Base-by-base conservation (phyloP, 2,113 vertebrate species). In the Phainopepla nitens region DNA sequence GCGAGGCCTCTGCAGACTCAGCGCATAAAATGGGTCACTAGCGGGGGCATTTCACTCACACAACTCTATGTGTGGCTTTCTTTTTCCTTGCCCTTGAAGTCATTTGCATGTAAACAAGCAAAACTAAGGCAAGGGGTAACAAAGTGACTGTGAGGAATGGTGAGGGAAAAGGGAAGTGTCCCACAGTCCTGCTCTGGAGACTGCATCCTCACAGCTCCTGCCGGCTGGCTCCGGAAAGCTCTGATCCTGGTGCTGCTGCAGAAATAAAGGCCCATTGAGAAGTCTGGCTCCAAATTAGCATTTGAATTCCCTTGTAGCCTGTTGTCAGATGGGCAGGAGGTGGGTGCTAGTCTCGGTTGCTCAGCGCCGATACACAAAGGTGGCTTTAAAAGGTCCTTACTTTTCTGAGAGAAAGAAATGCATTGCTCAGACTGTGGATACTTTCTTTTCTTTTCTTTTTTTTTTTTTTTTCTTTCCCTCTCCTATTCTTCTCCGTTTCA, bases 261-360 rank as follows among this genome's bases (percentile, higher is more conserved):
- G 45, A 79, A 97, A 96, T 86, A 97, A 97, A 96, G 92, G 85
- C 64, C 69, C 73, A 72, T 96, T 96, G 84, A 96, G 80, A 65
- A 85, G n/a, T 61, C 85, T 47, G 82, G 69, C 87, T 92, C 19
- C 76, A 92, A 44, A 96, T 94, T 96, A 92, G 94, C 94, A 96
- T 97, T 91, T 95, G 95, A 96, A 97, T 97, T 94, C 93, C 60
- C 62, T 71, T 88, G 65, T 56, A 84, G 86, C 49, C 90, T 6
- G 92, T 82, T 81, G 77, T 96, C 94, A 94, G 90, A 95, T 87
- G 91, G 92, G 85, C 89, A 90, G 86, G 91, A 87, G 90, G 93
- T 92, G 95, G 91, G 69, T 87, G 70, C 79, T 91, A 51, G 79
- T 62, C 58, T 84, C 39, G 3, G 19, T 86, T 69, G 81, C 83